These are phyloP conservation scores for Delphinapterus leucas DNA, from an alignment of 2,113 vertebrate genomes.

Conservation along the genomic window DNA sequence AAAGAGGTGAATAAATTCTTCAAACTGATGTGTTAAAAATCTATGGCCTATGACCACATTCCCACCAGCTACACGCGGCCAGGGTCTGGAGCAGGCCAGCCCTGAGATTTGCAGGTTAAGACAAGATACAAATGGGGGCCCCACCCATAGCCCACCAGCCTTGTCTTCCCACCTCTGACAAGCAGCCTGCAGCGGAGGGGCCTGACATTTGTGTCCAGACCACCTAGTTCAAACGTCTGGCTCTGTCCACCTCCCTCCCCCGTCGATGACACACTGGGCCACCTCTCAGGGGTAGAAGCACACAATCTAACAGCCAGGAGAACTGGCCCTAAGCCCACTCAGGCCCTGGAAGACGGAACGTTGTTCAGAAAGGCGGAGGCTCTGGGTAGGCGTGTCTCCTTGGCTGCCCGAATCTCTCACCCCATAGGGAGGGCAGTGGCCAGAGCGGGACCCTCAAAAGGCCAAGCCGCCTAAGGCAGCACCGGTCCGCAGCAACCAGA, in stretches of 20 bases:
- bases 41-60: background rate
- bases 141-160: too few relatives aligned
- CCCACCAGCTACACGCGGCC: background rate
- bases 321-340: background rate
- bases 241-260: background rate
- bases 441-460: fast-evolving
- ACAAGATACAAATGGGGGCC: background rate
- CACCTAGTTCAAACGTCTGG: too few relatives aligned
- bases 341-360: background rate
- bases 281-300: background rate
- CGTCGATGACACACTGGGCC: background rate
- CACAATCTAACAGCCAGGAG: background rate
- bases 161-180: background rate
- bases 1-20: background rate
- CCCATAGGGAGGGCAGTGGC: background rate
- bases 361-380: background rate
- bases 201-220: background rate
- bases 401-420: background rate
- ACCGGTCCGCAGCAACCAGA: background rate
- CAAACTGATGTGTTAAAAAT: background rate
- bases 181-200: background rate
- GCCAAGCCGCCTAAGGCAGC: background rate
- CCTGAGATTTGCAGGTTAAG: background rate
- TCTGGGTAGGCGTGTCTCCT: background rate
- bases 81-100: background rate